Conservation (phyloP, 2,113 vertebrate genomes). For the Lophura nycthemera region DNA sequence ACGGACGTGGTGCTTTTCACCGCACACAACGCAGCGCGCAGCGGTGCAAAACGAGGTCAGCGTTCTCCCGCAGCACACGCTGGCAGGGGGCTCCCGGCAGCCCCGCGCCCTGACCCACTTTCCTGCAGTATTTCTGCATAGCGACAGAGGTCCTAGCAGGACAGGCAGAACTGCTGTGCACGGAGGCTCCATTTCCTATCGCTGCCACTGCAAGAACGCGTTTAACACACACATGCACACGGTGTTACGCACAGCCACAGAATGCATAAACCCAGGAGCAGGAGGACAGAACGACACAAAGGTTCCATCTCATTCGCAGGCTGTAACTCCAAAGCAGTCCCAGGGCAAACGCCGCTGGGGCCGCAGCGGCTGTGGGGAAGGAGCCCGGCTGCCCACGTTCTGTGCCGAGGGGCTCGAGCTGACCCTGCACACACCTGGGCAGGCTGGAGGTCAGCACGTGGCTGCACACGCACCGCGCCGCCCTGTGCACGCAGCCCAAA, state of each 20-base stretch:
- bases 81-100: background rate
- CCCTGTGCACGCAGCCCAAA: too few species aligned
- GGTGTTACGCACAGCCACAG: rapidly evolving
- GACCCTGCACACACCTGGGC: background rate
- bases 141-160: constrained; percentile 47
- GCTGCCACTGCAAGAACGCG: background rate
- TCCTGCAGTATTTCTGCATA: constrained; percentile 38
- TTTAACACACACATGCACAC: rapidly evolving
- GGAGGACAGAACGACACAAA: background rate
- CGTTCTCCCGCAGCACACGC: background rate
- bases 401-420: too few species aligned
- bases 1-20: background rate
- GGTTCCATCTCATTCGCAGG: background rate
- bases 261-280: background rate
- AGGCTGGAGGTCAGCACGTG: too few species aligned
- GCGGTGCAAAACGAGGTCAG: background rate
- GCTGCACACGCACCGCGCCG: too few species aligned
- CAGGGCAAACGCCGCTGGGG: background rate
- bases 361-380: background rate
- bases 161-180: background rate
- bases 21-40: background rate
- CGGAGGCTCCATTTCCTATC: background rate
- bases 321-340: rapidly evolving
- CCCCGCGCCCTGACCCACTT: constrained; percentile 41
- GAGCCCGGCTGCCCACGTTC: background rate